These are phyloP conservation scores for Sarcophaga subvicina DNA, from an alignment of 2,888 invertebrate species.

Conservation along the genomic window DNA sequence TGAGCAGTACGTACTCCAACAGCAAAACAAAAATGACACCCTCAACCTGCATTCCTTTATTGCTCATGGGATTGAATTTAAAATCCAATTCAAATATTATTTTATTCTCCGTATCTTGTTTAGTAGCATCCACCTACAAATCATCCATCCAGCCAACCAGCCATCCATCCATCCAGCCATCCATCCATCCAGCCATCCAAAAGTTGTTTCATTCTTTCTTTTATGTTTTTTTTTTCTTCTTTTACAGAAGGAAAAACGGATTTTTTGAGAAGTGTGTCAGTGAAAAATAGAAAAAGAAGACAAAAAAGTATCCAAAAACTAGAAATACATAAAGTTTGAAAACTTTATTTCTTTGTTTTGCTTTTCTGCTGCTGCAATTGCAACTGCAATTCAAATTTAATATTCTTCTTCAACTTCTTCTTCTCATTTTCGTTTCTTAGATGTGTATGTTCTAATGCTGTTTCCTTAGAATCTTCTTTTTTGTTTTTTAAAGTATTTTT, in stretches of 20 bases:
- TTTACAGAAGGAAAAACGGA: too few species aligned
- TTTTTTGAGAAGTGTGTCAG: conserved; percentile 17
- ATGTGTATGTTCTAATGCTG: not conserved
- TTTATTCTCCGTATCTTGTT: conserved; percentile 8
- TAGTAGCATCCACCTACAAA: not conserved
- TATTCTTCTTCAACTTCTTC: conserved; percentile 10
- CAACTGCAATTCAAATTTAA: not conserved
- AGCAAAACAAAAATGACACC: not conserved
- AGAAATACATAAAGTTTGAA: conserved; percentile 47
- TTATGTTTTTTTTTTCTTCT: not conserved
- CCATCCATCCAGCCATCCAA: not conserved
- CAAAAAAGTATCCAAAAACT: conserved; percentile 20
- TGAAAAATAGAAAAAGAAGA: not conserved
- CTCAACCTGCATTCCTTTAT: not conserved
- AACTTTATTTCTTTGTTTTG: conserved; percentile 27
- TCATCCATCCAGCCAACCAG: not conserved
- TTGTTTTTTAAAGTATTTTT: not conserved
- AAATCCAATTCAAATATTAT: conserved; percentile 12
- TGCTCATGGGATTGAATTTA: not conserved
- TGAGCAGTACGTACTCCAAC: not conserved
- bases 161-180: not conserved
- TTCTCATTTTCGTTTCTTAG: not conserved
- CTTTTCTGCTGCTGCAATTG: conserved; percentile 14
- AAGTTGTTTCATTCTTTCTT: not conserved
- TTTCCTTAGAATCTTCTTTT: not conserved